These are phyloP conservation scores for Aurelia aurita DNA, from an alignment of 30 jellyfish, hydroid and myxozoan species.

Conservation along the genomic window DNA sequence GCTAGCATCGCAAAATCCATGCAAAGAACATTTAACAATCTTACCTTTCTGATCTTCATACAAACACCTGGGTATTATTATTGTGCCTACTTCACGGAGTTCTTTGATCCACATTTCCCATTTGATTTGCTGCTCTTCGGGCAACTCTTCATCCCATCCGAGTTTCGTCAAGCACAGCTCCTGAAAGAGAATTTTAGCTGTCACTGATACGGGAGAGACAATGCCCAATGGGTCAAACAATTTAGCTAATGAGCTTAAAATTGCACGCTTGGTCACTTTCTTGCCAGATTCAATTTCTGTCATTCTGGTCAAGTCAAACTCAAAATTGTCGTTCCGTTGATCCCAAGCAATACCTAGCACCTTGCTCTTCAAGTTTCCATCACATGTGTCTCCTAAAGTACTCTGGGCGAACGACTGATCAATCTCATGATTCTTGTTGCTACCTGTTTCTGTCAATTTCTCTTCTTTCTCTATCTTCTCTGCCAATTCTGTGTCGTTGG, in stretches of 20 bases:
- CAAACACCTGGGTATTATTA: not conserved
- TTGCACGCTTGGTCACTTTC: constrained; percentile 1
- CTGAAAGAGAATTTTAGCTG: constrained; percentile 33
- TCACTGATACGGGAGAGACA: not conserved
- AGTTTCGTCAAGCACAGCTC: constrained; percentile 11
- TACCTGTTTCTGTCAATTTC: not conserved
- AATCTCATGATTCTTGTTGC: not conserved
- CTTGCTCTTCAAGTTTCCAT: constrained; percentile 1
- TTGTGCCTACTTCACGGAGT: not conserved
- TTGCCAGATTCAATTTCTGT: too few relatives aligned
- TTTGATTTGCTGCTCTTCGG: not conserved
- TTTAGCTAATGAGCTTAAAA: constrained; percentile 8
- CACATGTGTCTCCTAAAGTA: too few relatives aligned
- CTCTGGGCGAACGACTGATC: not conserved
- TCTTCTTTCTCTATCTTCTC: not conserved
- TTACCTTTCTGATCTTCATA: not conserved
- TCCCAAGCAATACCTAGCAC: constrained; percentile 38
- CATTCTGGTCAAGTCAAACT: not conserved
- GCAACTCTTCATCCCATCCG: constrained; percentile 28
- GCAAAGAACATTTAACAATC: not conserved
- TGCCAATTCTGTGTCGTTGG: constrained; percentile 19
- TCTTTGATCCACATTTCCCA: constrained; percentile 9
- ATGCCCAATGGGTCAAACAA: constrained; percentile 39
- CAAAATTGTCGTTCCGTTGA: not conserved
- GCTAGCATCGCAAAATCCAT: constrained; percentile 36